phyloP scores from a whole-genome alignment of 2,113 vertebrate species.

The Apus apus region DNA sequence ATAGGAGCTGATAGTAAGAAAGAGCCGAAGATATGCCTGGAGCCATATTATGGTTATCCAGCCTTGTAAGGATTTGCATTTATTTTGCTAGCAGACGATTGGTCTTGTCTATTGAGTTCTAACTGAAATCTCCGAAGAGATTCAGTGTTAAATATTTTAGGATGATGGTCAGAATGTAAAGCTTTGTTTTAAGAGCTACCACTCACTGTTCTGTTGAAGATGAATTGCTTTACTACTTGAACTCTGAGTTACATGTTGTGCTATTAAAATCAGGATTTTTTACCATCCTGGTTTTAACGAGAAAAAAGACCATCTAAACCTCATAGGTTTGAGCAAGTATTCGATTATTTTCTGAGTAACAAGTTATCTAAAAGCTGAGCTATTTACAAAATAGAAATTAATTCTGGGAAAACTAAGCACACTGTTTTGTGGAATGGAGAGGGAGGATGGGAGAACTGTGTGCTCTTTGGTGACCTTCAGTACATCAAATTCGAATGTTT shows the following conservation, averaged over 20 bases:
- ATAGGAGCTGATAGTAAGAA: background rate
- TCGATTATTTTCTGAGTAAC: background rate
- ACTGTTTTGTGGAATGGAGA: background rate
- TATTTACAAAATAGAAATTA: constrained; percentile 9
- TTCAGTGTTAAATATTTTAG: constrained; percentile 57
- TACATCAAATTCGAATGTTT: constrained; percentile 6
- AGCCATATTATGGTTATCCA: constrained; percentile 44
- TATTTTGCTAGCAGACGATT: constrained; percentile 8
- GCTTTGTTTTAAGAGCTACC: constrained; percentile 34
- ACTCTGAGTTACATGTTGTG: background rate
- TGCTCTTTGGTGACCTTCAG: background rate
- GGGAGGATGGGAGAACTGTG: background rate
- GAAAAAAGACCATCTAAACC: background rate
- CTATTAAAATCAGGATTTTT: background rate
- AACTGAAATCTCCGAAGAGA: constrained; percentile 26
- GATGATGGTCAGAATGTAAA: constrained; percentile 12
- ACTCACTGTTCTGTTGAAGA: background rate
- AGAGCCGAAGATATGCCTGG: constrained; percentile 42
- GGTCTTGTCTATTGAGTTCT: constrained; percentile 4
- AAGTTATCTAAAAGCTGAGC: background rate
- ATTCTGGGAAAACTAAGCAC: background rate
- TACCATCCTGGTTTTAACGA: background rate
- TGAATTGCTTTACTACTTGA: background rate
- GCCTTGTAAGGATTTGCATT: constrained; percentile 55
- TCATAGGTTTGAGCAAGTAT: background rate